phyloP scores from a whole-genome alignment of 1,140 invertebrate species.

The Whitmania pigra region DNA sequence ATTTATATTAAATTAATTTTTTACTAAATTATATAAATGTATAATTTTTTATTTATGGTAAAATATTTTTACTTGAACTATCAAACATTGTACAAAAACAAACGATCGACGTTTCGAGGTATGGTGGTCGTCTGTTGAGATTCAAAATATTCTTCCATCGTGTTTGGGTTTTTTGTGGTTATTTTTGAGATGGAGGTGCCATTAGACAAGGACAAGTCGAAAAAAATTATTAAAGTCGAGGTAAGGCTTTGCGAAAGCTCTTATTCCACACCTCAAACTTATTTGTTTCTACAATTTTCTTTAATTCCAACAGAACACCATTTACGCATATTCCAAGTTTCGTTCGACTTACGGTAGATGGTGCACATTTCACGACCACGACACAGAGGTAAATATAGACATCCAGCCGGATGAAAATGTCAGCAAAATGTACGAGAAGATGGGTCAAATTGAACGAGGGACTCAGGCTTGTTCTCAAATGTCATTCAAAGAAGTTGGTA shows the following conservation, averaged over 20 bases:
- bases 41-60: too few species aligned
- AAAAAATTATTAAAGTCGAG: conserved; percentile 4
- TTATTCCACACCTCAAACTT: neutral
- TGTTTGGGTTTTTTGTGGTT: neutral
- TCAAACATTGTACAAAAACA: too few species aligned
- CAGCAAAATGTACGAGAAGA: neutral
- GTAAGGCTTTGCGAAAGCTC: neutral
- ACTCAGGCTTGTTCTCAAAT: neutral
- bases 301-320: neutral
- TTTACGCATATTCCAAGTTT: conserved; percentile 7
- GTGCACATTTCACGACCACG: neutral
- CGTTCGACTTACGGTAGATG: conserved; percentile 9
- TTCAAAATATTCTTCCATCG: neutral
- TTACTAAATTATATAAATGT: too few species aligned
- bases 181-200: neutral
- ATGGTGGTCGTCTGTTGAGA: neutral
- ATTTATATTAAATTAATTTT: too few species aligned
- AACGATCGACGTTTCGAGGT: too few species aligned
- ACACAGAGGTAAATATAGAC: neutral
- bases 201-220: neutral
- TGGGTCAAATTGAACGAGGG: conserved; percentile 6
- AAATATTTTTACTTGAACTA: too few species aligned
- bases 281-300: neutral
- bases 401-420: neutral
- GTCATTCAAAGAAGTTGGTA: neutral